A percentile compares a stretch with the other conserved stretches of the same genome.
phyloP scores from a whole-genome alignment of 2,888 invertebrate genomes.

The Blastobasis adustella region DNA sequence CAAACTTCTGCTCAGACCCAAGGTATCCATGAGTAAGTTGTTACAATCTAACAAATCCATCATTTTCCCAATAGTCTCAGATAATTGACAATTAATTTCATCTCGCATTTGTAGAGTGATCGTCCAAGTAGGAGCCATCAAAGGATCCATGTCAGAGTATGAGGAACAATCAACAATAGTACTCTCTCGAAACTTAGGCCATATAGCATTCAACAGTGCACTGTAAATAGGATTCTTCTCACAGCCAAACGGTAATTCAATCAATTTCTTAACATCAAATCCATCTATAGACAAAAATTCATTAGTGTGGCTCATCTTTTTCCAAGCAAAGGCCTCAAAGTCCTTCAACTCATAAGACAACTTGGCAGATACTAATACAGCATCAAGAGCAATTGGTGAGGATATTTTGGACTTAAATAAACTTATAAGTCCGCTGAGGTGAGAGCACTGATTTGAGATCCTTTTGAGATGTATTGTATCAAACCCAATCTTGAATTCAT shows the following conservation, averaged over 20 bases:
- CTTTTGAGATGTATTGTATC: slow-evolving; percentile 91
- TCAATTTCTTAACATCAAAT: slow-evolving; percentile 62
- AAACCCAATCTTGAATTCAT: slow-evolving; percentile 86
- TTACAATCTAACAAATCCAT: slow-evolving; percentile 77
- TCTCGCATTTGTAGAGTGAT: slow-evolving; percentile 79
- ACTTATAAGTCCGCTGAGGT: slow-evolving; percentile 87
- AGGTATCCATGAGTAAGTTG: slow-evolving; percentile 58
- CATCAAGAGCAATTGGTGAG: slow-evolving; percentile 75
- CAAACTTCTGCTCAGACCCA: slow-evolving; percentile 62
- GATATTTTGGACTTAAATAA: slow-evolving; percentile 93
- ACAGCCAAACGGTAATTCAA: slow-evolving; percentile 87
- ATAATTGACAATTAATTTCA: slow-evolving; percentile 83
- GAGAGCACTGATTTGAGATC: slow-evolving; percentile 86
- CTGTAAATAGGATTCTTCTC: slow-evolving; percentile 87
- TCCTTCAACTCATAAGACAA: slow-evolving; percentile 82
- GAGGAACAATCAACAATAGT: slow-evolving; percentile 90
- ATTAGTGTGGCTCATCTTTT: slow-evolving; percentile 61
- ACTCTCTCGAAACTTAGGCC: slow-evolving; percentile 90
- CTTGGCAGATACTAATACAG: slow-evolving; percentile 82
- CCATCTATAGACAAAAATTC: slow-evolving; percentile 66
- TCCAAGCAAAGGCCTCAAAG: slow-evolving; percentile 77
- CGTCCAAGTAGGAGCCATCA: slow-evolving; percentile 86
- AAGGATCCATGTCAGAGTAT: slow-evolving; percentile 91
- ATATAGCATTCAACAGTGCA: slow-evolving; percentile 85
- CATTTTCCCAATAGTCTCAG: slow-evolving; percentile 83